Evolutionary conservation across 2,113 vertebrate species (phyloP).

Genomic region (Crotalus helleri): DNA sequence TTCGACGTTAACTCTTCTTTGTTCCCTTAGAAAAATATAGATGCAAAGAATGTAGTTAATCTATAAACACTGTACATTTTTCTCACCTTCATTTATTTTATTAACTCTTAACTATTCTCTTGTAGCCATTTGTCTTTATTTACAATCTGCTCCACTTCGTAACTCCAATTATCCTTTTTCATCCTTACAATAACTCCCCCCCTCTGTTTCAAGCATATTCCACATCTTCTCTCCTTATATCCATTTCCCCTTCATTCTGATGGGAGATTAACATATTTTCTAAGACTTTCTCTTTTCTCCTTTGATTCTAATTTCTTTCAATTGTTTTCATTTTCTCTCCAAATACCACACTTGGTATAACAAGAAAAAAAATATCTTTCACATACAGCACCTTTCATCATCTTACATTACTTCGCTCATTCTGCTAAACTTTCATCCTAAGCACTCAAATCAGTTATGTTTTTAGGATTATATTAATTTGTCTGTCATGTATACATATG

Average conservation of each 20-base stretch:
- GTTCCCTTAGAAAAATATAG: neutral
- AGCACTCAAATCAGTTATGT: neutral
- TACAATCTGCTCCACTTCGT: neutral
- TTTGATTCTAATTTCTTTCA: neutral
- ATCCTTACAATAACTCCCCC: neutral
- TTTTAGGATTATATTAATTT: neutral
- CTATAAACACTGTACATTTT: neutral
- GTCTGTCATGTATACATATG: neutral
- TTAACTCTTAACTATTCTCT: neutral
- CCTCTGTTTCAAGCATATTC: neutral
- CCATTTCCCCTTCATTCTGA: neutral
- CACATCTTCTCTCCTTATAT: neutral
- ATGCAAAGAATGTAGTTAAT: neutral
- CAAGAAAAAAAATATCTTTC: neutral
- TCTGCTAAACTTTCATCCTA: neutral
- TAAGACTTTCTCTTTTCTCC: neutral
- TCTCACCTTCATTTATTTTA: neutral
- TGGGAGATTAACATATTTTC: neutral
- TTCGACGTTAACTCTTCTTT: neutral
- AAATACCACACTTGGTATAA: neutral
- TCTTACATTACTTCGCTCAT: neutral
- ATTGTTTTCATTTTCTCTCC: neutral
- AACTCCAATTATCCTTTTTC: neutral
- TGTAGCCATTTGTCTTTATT: neutral
- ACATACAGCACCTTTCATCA: neutral